A percentile compares a stretch with the other conserved stretches of the same genome.
Conservation (phyloP, 30 jellyfish, hydroid and myxozoan species). For the Cassiopea andromeda region DNA sequence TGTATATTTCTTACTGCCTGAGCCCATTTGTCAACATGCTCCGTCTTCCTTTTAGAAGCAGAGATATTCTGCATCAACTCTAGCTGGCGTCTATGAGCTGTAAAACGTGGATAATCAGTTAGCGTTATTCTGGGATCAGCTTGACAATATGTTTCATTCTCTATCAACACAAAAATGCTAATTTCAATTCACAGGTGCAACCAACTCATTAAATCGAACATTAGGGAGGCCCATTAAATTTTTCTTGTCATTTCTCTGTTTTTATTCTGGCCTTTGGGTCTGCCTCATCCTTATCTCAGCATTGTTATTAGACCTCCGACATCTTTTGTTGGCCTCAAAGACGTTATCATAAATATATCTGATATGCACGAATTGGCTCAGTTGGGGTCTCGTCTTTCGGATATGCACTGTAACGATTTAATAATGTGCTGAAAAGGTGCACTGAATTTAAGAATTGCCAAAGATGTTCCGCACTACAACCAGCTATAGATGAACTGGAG, state of each 20-base stretch:
- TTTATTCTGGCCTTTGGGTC: neutral
- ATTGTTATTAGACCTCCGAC: constrained; percentile 57
- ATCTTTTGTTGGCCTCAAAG: constrained; percentile 56
- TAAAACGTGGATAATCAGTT: constrained; percentile 59
- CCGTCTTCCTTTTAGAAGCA: constrained; percentile 36
- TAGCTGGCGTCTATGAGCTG: constrained; percentile 64
- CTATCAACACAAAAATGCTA: constrained; percentile 65
- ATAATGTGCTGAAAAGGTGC: constrained; percentile 7
- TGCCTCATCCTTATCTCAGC: constrained; percentile 32
- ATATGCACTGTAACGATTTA: constrained; percentile 56
- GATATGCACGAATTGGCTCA: constrained; percentile 66
- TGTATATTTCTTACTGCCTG: constrained; percentile 30
- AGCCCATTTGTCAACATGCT: constrained; percentile 64
- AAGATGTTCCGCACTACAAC: neutral
- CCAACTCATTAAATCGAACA: constrained; percentile 28
- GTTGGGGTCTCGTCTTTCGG: constrained; percentile 84
- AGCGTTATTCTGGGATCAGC: constrained; percentile 63
- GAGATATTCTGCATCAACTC: constrained; percentile 33
- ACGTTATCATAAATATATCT: constrained; percentile 48
- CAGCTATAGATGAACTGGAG: neutral
- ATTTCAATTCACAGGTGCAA: constrained; percentile 72
- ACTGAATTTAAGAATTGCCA: neutral
- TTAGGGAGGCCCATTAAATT: constrained; percentile 1
- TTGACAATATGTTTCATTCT: constrained; percentile 55
- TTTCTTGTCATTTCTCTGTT: constrained; percentile 16